Percentiles rank a stretch among this genome's conserved stretches.
These are phyloP conservation scores for Monoplex corrugatus DNA, from an alignment of 2,888 invertebrate genomes.

Conservation along the genomic window DNA sequence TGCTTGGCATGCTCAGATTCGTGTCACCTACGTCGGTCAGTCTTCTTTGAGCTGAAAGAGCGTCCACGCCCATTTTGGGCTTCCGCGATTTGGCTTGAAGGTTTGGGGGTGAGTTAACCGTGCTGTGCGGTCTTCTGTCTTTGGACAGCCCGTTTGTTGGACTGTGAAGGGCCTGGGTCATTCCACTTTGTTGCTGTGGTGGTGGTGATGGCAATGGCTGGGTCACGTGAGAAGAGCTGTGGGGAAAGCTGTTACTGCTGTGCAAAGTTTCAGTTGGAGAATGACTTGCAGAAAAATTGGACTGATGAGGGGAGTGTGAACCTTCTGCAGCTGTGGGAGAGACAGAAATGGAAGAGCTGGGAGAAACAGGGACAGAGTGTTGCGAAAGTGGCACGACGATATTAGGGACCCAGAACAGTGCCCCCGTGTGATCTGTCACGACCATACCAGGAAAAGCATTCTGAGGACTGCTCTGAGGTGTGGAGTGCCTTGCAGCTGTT, in stretches of 20 bases:
- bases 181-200: background rate
- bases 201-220: background rate
- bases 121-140: background rate
- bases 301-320: too few species aligned
- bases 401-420: background rate
- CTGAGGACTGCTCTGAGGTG: background rate
- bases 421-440: constrained; percentile 18
- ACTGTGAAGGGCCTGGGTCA: background rate
- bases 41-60: background rate
- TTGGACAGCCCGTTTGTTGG: background rate
- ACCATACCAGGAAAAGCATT: background rate
- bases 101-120: background rate
- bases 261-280: background rate
- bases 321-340: background rate
- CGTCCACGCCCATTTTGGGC: constrained; percentile 29
- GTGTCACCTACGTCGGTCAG: background rate
- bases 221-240: background rate
- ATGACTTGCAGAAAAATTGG: too few species aligned
- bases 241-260: background rate
- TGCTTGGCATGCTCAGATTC: background rate
- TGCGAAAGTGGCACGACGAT: background rate
- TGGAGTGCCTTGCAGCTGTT: background rate
- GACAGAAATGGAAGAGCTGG: background rate
- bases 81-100: background rate
- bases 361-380: background rate